Base-by-base conservation (phyloP, 2,797 vertebrate genomes). In the Crocodylus rhombifer region DNA sequence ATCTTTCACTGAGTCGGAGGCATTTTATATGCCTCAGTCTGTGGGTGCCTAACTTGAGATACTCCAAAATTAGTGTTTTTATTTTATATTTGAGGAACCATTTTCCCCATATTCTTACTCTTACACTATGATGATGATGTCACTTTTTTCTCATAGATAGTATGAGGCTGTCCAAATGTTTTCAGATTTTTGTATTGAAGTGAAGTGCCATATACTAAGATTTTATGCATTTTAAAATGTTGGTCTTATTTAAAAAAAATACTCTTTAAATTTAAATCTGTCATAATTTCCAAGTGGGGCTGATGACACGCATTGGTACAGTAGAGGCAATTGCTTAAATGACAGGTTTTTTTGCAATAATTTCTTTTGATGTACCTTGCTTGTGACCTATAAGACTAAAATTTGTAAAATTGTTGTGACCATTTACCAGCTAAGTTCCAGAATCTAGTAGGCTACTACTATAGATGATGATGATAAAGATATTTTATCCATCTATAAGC, bases 281-380 rank as follows among this genome's bases (percentile, higher is more conserved):
- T 21, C 4, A 64, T 1, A 0, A 3, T 36, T 69, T 36, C 67
- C 33, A 69, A 10, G 5, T 23, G 33, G 10, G 4, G n/a, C 11
- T 69, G 18, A 69, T 36, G 21, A 33, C 20, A 36, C 33, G 16
- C 28, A 65, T n/a, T 6, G 67, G 21, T 36, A 36, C 33, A 69
- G 20, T 21, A n/a, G 7, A 36, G 67, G 36, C 17, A 69, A 36
- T 12, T 33, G 33, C 33, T 69, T 69, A 10, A 21, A 69, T 51
- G 42, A 51, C 42, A 51, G 42, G 9, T 51, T 8, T 51, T 51
- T 51, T 51, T 11, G 9, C 9, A 51, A 51, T 51, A 1, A 0
- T 86, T 91, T 87, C 20, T 65, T 6, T 81, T 79, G 0, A 0
- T 36, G 16, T 33, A 30, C n/a, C 42, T 51, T 51, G 42, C 20